Evolutionary conservation across 2,888 invertebrate genomes (phyloP), one percentile per base, ranked within the genome.

Genomic region (Pardosa pseudoannulata): DNA sequence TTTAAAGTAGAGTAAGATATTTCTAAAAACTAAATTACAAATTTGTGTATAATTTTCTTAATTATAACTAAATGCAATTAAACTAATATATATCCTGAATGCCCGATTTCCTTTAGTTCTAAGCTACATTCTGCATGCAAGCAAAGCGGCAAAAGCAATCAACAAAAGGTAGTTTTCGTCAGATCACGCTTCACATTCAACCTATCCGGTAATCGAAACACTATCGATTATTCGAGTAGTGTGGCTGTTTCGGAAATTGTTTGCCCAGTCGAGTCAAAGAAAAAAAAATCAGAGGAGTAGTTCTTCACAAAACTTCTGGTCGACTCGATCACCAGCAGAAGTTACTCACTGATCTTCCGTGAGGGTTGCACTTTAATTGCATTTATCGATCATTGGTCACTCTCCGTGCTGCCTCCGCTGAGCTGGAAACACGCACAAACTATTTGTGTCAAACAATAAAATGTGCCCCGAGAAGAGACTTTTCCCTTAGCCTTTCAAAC

Each of bases 341-440:
- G 82, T 83, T 76, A 76, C 76, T 76, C 82, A 71, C 62, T 75
- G 79, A 71, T 71, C 64, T 23, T 64, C 31, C 62, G 79, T 29
- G 76, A 76, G 80, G 80, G 73, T 67, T 80, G 76, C 75, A 67
- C 82, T 83, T 76, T 83, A 83, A 83, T 83, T 83, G 82, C 82
- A 71, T 83, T 83, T 83, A 83, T 83, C 82, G 82, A 76, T 83
- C 82, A 83, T 76, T 70, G 75, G 27, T 31, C 67, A 31, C 31
- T 67, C 32, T 29, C 31, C 9, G 31, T 67, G 29, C 32, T 67
- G 31, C 9, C 67, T 32, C 27, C 1, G 29, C n/a, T 9, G 23
- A 29, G 6, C 64, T 28, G n/a, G 67, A 32, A 31, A 67, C 29
- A 31, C 67, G 32, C 67, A 67, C 31, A 19, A 46, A 16, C 46